Evolutionary conservation across 2,797 vertebrate species (phyloP).

Genomic region (Protonibea diacanthus): DNA sequence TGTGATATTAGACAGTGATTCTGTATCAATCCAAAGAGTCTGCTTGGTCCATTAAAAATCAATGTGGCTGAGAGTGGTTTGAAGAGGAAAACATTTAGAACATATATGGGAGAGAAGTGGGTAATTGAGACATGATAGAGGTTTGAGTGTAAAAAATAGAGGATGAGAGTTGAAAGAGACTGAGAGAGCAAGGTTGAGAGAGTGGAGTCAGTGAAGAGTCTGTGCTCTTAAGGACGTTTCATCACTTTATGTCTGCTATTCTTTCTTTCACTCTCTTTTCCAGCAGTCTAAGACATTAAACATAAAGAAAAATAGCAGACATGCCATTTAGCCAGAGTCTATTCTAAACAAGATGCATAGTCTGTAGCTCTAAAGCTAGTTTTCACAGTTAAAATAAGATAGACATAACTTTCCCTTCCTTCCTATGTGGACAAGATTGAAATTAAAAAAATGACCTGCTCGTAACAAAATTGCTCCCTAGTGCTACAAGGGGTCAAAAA

Average conservation of each 20-base stretch:
- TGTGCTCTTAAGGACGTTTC: conserved; percentile 40
- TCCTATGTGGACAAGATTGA: too few species aligned
- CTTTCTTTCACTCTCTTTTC: conserved; percentile 13
- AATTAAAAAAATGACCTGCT: neutral
- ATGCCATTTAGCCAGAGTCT: neutral
- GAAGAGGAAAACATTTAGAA: conserved; percentile 33
- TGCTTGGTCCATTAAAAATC: conserved; percentile 13
- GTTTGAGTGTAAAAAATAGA: conserved; percentile 14
- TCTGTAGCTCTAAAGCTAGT: conserved; percentile 20
- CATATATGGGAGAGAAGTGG: conserved; percentile 9
- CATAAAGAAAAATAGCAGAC: conserved; percentile 1
- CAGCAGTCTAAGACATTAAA: conserved; percentile 21
- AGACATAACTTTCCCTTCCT: too few species aligned
- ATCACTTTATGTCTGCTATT: conserved; percentile 36
- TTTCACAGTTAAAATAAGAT: neutral
- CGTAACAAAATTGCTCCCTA: neutral
- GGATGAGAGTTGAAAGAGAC: conserved; percentile 53
- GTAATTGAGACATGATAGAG: conserved; percentile 37
- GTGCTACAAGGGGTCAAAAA: neutral
- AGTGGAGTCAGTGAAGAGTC: conserved; percentile 7
- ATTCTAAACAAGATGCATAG: conserved; percentile 5
- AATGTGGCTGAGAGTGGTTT: conserved; percentile 7
- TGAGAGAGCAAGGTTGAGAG: conserved; percentile 34
- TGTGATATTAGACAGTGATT: conserved; percentile 8
- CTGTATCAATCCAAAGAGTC: conserved; percentile 5